phyloP scores from a whole-genome alignment of 2,888 invertebrate genomes.

The Macrophya alboannulata region DNA sequence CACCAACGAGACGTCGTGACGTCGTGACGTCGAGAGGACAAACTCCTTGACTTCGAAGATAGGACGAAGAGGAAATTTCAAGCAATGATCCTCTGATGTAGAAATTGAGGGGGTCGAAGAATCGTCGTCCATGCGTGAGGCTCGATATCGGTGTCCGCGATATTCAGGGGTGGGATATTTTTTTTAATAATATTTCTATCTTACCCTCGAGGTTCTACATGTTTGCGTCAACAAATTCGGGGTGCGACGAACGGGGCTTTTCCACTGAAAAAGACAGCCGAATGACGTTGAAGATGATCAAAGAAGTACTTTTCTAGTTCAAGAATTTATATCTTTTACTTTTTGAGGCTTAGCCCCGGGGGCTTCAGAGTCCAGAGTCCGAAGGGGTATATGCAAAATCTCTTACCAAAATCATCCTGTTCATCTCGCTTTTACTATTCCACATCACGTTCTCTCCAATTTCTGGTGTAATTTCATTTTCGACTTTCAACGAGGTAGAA shows the following conservation, averaged over 20 bases:
- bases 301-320: conserved; percentile 36
- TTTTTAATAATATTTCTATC: background rate
- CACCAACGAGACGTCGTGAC: conserved; percentile 23
- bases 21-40: background rate
- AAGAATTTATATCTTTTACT: background rate
- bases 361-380: background rate
- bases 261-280: background rate
- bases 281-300: conserved; percentile 46
- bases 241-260: background rate
- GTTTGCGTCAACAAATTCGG: conserved; percentile 25
- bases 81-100: background rate
- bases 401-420: background rate
- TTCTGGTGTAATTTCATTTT: background rate
- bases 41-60: background rate
- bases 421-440: background rate
- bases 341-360: background rate
- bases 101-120: background rate
- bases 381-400: background rate
- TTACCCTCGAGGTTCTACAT: conserved; percentile 12
- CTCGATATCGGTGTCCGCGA: background rate
- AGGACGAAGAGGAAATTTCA: background rate
- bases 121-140: background rate
- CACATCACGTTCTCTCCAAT: background rate
- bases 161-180: background rate
- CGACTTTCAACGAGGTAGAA: too few relatives aligned